Evolutionary conservation across 2,797 vertebrate genomes (phyloP).

Genomic region (Somateria mollissima): DNA sequence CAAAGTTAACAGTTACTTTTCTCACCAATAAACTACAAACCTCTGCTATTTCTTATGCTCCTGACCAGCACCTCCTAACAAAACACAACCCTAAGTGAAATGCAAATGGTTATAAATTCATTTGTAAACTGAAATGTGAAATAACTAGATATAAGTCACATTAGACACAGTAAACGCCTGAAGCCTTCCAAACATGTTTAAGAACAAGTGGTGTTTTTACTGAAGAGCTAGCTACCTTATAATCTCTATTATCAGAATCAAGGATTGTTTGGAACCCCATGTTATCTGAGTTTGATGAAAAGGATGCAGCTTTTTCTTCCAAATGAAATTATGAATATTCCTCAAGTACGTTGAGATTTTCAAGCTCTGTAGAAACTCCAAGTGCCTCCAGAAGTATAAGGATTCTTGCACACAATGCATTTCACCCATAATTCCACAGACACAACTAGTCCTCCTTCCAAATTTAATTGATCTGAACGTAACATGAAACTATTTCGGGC

Average conservation of each 20-base stretch:
- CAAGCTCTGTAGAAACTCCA: not conserved
- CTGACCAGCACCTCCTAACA: not conserved
- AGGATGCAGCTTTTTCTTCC: not conserved
- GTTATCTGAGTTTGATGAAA: not conserved
- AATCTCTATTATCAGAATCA: not conserved
- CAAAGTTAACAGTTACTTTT: not conserved
- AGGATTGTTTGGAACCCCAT: not conserved
- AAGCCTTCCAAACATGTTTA: fast-evolving
- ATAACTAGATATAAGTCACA: not conserved
- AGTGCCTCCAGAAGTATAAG: not conserved
- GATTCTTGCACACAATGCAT: not conserved
- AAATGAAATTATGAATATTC: not conserved
- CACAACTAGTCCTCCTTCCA: not conserved
- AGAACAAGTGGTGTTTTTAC: fast-evolving
- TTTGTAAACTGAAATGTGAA: not conserved
- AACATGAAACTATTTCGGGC: not conserved
- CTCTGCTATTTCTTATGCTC: not conserved
- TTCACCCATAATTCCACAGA: not conserved
- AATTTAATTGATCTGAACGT: not conserved
- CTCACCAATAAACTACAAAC: not conserved
- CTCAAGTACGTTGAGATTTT: not conserved
- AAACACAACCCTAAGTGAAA: not conserved
- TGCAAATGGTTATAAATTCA: fast-evolving
- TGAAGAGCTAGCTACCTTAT: not conserved
- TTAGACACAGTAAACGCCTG: not conserved